Base-by-base conservation (phyloP, 2,113 vertebrate genomes). In the Corythoichthys haematopterus region DNA sequence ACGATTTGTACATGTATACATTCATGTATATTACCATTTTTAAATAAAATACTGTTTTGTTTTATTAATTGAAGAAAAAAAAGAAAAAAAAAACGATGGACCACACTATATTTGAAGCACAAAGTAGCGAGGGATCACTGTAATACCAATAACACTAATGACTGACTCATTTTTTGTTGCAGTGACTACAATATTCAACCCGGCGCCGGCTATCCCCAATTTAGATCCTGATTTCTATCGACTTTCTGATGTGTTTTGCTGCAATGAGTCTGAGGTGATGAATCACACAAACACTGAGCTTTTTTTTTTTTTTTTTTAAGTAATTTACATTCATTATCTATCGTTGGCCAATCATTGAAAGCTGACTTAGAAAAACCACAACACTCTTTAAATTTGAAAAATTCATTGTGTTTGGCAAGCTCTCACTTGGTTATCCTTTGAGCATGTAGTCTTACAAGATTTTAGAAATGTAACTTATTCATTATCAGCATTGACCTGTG, bases 131-230 rank as follows among this genome's bases (percentile, higher is more conserved):
- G 20, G 15, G 33, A 7, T 2, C 9, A 66, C 68, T 6, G n/a
- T 64, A 52, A 64, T 50, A 53, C 65, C 59, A 70, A 52, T 75
- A 16, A 58, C 48, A 66, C 15, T 7, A 48, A 71, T 64, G 2
- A 13, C 20, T 51, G 9, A n/a, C 65, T 38, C 14, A 6, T 77
- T 45, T 15, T 75, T 81, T 80, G 40, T 77, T 65, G 36, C 89
- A 99, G 97, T 95, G 60, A 98, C 91, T 89, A 99, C 96, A 38
- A 85, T 99, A 81, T 97, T 99, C 89, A 99, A 99, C 87, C 95
- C 97, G 12, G 97, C 96, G 13, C 97, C 97, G 9, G 97, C 96
- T 71, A 70, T 93, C 51, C 80, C 92, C 70, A 91, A 95, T 84
- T 85, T 99, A 82, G 93, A 96, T 79, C 77, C 91, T 33, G 89